Conservation (phyloP, 2,797 vertebrate genomes). For the Fistularia tabacaria region DNA sequence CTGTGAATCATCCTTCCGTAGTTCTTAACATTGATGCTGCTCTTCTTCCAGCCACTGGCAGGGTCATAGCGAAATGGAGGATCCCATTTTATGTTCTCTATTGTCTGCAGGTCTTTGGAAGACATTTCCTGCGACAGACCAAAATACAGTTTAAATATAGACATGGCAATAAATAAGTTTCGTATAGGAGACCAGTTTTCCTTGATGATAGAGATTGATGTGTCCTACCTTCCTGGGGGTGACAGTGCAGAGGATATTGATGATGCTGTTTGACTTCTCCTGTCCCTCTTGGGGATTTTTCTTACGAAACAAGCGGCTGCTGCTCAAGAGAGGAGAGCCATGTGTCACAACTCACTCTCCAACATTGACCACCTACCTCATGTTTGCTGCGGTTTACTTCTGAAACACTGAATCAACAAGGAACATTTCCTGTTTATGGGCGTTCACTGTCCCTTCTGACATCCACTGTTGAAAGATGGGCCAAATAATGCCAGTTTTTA, state of each 20-base stretch:
- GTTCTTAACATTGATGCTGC: conserved; percentile 86
- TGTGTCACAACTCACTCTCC: conserved; percentile 22
- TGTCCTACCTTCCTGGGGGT: conserved; percentile 75
- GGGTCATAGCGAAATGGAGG: conserved; percentile 81
- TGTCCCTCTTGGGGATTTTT: conserved; percentile 80
- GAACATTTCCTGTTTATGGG: conserved; percentile 23
- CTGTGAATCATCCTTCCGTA: conserved; percentile 91
- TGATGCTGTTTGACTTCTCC: conserved; percentile 84
- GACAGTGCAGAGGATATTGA: conserved; percentile 80
- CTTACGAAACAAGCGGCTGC: conserved; percentile 80
- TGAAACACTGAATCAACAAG: conserved; percentile 7
- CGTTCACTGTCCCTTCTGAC: conserved; percentile 5
- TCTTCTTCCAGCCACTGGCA: conserved; percentile 83
- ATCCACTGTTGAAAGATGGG: conserved; percentile 10
- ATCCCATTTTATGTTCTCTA: conserved; percentile 82
- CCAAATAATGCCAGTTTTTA: conserved; percentile 1
- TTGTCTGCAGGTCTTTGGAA: conserved; percentile 73
- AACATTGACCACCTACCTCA: conserved; percentile 25
- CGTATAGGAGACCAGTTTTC: conserved; percentile 1
- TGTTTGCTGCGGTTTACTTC: conserved; percentile 26
- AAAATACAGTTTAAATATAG: too few species aligned
- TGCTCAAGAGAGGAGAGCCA: conserved; percentile 38
- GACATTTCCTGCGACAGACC: conserved; percentile 74
- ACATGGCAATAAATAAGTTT: not conserved
- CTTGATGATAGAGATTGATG: conserved; percentile 3